phyloP scores from a whole-genome alignment of 1,140 invertebrate genomes.

The Drosophila kepulauana region DNA sequence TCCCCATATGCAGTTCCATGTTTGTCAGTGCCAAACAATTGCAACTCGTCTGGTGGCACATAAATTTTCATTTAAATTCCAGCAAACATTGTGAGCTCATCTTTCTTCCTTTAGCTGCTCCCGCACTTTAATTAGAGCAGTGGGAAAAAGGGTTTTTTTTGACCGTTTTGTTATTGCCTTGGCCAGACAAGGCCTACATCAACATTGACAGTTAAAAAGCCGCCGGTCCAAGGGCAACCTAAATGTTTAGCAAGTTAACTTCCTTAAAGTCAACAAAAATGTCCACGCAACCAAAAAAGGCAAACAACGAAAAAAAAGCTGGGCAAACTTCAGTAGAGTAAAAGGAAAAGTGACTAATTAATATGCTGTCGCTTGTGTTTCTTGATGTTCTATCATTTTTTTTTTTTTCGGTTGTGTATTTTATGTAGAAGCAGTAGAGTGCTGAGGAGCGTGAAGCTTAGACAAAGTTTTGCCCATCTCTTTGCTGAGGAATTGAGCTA shows the following conservation, averaged over 20 bases:
- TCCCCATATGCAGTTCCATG: neutral
- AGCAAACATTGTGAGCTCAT: neutral
- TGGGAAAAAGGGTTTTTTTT: neutral
- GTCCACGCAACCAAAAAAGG: constrained; percentile 20
- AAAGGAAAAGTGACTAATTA: constrained; percentile 67
- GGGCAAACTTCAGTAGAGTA: constrained; percentile 7
- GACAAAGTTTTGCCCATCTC: constrained; percentile 30
- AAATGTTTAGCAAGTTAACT: constrained; percentile 15
- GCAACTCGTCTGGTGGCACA: neutral
- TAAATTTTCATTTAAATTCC: constrained; percentile 26
- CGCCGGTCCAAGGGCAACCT: constrained; percentile 22
- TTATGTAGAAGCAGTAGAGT: constrained; percentile 23
- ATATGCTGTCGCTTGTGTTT: constrained; percentile 56
- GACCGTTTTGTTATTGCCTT: constrained; percentile 2
- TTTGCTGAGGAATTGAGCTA: constrained; percentile 35
- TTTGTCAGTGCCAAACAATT: neutral
- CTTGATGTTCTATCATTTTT: constrained; percentile 34
- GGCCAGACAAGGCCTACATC: constrained; percentile 34
- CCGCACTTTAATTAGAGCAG: constrained; percentile 29
- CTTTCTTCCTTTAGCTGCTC: neutral
- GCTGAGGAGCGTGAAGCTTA: constrained; percentile 13
- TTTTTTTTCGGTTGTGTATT: constrained; percentile 24
- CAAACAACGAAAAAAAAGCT: constrained; percentile 14
- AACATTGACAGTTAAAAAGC: constrained; percentile 28
- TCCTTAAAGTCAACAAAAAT: constrained; percentile 36